A percentile compares a stretch with the other conserved stretches of the same genome.
Conservation (phyloP, 2,113 vertebrate genomes). For the Azemiops feae region DNA sequence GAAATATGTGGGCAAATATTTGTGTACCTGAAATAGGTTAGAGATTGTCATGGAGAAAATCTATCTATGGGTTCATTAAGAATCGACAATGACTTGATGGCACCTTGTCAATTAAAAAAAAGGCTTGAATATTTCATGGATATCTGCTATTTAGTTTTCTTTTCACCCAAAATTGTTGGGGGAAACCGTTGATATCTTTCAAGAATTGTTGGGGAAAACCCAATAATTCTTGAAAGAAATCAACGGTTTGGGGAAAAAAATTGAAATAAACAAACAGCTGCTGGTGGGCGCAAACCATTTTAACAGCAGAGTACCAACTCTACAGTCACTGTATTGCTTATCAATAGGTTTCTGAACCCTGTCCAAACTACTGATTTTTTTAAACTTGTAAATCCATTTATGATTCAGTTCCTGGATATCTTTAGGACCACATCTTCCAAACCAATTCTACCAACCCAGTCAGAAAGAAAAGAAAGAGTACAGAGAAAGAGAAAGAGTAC, state of each 20-base stretch:
- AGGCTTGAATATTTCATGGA: neutral
- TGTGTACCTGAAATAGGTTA: neutral
- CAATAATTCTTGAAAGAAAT: neutral
- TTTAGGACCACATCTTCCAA: neutral
- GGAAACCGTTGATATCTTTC: neutral
- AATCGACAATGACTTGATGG: neutral
- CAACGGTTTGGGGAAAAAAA: neutral
- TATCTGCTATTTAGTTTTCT: neutral
- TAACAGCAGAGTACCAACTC: neutral
- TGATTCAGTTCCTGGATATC: neutral
- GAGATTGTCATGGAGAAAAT: neutral
- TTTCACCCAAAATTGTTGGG: neutral
- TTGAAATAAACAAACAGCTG: neutral
- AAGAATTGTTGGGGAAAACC: neutral
- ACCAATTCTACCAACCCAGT: neutral
- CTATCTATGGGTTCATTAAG: neutral
- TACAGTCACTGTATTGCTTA: neutral
- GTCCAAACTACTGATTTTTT: neutral
- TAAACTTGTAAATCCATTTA: neutral
- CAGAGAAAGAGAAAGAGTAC: no score
- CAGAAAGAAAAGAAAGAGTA: neutral
- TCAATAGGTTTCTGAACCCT: neutral
- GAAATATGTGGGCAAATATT: neutral
- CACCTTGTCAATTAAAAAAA: neutral
- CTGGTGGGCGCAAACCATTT: neutral